These are phyloP conservation scores for Echinops telfairi DNA, from an alignment of 2,113 vertebrate genomes.

Conservation along the genomic window DNA sequence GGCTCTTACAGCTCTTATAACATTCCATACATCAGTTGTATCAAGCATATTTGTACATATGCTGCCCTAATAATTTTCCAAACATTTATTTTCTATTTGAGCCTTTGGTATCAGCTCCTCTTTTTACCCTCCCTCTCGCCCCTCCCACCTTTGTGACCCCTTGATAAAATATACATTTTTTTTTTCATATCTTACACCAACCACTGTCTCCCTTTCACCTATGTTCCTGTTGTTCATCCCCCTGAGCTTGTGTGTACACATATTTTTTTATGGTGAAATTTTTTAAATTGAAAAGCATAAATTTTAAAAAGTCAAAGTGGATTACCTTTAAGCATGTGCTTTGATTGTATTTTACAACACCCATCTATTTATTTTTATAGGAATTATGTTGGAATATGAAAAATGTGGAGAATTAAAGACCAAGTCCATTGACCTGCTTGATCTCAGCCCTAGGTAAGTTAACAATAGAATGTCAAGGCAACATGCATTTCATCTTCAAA, in stretches of 20 bases:
- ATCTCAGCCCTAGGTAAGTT: slow-evolving; percentile 92
- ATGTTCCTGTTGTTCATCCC: background rate
- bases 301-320: background rate
- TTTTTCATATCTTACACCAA: no score
- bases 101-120: no score
- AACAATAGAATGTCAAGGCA: fast-evolving
- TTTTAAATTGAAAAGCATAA: background rate
- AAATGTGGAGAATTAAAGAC: slow-evolving; percentile 89
- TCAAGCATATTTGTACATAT: no score
- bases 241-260: no score
- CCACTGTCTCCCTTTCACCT: no score
- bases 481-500: background rate
- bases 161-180: no score
- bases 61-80: no score
- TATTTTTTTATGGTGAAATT: slow-evolving; percentile 2
- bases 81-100: no score
- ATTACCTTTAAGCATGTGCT: background rate
- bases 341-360: background rate
- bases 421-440: slow-evolving; percentile 94
- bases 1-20: no score
- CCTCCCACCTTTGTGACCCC: no score
- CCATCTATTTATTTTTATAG: slow-evolving; percentile 83
- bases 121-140: no score
- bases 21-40: no score
- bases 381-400: slow-evolving; percentile 95